Base-by-base conservation (phyloP, 2,888 invertebrate genomes). In the Dryococelus australis region DNA sequence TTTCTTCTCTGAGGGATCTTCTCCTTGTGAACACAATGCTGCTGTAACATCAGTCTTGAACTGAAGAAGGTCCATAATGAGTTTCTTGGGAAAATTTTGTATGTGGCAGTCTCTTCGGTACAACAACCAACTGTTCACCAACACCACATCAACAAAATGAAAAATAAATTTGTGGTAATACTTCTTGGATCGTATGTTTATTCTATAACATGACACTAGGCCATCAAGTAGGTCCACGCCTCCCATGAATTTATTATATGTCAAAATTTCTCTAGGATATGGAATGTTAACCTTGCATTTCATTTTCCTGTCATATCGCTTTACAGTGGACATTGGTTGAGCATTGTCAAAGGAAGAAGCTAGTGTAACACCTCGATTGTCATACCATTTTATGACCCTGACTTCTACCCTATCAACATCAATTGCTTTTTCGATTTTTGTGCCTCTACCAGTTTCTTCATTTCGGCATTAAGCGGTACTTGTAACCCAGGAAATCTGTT, bases 71-170 rank as follows among this genome's bases (percentile, higher is more conserved):
- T 83, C 83, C 12, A 24, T 20, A 16, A 12, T 3, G 24, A 28
- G 9, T 27, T 43, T 83, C 16, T 27, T 27, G 10, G 27, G 16
- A 26, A 43, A 83, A 20, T 27, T 27, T 35, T 83, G 28, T 24
- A 13, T 28, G 16, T 43, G 0, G 43, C 83, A 83, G 24, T 12
- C 27, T 27, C 27, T 83, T 4, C 5, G 10, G 84, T 88, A 88
- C 26, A 88, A 24, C 26, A 88, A 26, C 88, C 88, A 87, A 24
- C 85, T 78, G 79, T 87, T 87, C 43, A 79, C 87, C 26, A 88
- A 51, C 12, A 24, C 51, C 20, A 88, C 26, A 20, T 87, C 88
- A 12, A 53, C 51, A 65, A 86, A 87, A 35, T 85, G 85, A 84
- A 88, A 88, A 47, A 88, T 85, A 9, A 87, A 9, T 84, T 81